Base-by-base conservation (phyloP, 2,113 vertebrate species). In the Podilymbus podiceps region DNA sequence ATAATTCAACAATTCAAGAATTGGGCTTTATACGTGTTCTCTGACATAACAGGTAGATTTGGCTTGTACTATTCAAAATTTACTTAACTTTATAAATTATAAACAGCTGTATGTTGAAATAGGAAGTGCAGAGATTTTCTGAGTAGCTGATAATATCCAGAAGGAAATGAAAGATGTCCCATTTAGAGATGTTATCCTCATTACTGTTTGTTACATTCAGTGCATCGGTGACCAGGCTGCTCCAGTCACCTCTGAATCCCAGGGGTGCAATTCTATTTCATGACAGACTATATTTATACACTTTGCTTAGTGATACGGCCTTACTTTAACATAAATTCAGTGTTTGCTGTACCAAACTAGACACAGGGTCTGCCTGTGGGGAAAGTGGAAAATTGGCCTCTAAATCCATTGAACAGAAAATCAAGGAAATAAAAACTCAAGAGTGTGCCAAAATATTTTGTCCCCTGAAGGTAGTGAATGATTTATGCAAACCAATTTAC, bases 401-500 rank as follows among this genome's bases (percentile, higher is more conserved):
- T 93, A 90, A 92, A 87, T 75, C 38, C 75, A 50, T 9, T 74
- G 42, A 93, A 78, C 30, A 73, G 63, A 85, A 93, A 80, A 74
- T 40, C 24, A 81, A 91, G 77, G 49, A 96, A 94, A 88, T 52
- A 83, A 3, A 66, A 96, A 84, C 42, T 11, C 33, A 44, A 44
- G 23, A 73, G n/a, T 55, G 30, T 77, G 46, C 27, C 90, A 96
- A 96, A 96, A 95, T 72, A 87, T 92, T 81, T 73, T 90, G 91
- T 96, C 60, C 46, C 90, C 96, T 87, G 81, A 96, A 97, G 85
- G 74, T 44, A 93, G 35, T 67, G 35, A 94, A 91, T 90, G 91
- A 86, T 96, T 98, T 88, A 94, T 95, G 44, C 35, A 95, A 92
- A 92, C 28, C 78, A 90, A 93, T 96, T 95, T 84, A 56, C 12